Base-by-base conservation (phyloP, 2,888 invertebrate genomes). In the Yponomeuta cagnagella region DNA sequence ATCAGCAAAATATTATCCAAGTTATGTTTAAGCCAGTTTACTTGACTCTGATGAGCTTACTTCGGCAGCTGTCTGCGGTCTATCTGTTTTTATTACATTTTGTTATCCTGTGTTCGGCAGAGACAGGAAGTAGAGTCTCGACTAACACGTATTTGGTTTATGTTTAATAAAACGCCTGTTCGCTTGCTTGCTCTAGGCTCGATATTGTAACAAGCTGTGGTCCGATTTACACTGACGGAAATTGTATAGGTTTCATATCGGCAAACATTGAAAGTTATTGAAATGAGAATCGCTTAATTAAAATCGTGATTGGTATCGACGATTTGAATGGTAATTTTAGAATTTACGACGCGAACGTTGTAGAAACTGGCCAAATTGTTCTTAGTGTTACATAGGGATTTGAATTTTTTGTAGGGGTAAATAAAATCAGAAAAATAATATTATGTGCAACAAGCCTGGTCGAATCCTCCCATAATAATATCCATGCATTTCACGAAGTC, bases 81-180 rank as follows among this genome's bases (percentile, higher is more conserved):
- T 58, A 58, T 15, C 15, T 58, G 52, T 12, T 15, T 5, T 12
- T 58, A 2, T 58, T 58, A 58, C 15, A 12, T 58, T 58, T 58
- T 58, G 2, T 58, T 3, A 2, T 58, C 15, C 52, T 15, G 52
- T 68, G 68, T 68, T 52, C 48, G 52, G 31, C 68, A 23, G 12
- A 52, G 68, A 68, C 68, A 68, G 68, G 68, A 68, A 68, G 68
- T 52, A 52, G 30, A 68, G 52, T 52, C 52, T 48, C 52, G 31
- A 15, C 52, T 52, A 52, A 68, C 52, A 52, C 68, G 52, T 15
- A 58, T 68, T 68, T 30, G 68, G 48, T 68, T 70, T 37, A 70
- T 70, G 63, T 63, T 37, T 63, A 63, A n/a, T 63, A 63, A 70
- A 70, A 33, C 33, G 48, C 15, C 52, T 58, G 52, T 58, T 58